These are phyloP conservation scores for Triops cancriformis DNA, from an alignment of 1,140 invertebrate species.

Conservation along the genomic window DNA sequence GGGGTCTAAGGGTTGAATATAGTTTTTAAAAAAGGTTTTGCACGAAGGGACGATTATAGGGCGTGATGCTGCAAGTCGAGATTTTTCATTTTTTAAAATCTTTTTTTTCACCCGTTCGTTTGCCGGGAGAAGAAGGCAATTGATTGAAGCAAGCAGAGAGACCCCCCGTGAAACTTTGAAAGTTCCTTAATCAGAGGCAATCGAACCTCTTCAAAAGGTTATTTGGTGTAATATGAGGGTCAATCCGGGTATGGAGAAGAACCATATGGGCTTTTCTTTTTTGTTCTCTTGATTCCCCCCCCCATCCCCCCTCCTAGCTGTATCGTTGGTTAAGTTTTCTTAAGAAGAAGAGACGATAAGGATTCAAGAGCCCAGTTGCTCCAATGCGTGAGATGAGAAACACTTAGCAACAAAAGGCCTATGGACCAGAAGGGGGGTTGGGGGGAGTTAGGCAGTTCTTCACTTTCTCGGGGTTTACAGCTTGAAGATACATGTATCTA, in stretches of 20 bases:
- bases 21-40: not conserved
- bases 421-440: not conserved
- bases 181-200: not conserved
- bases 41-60: not conserved
- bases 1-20: not conserved
- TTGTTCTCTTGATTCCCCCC: not conserved
- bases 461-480: not conserved
- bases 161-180: not conserved
- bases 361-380: not conserved
- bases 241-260: not conserved
- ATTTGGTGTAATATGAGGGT: not conserved
- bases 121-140: not conserved
- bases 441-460: not conserved
- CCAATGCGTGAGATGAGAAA: not conserved
- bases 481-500: not conserved
- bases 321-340: not conserved
- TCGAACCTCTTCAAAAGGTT: not conserved
- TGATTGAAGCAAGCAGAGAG: not conserved
- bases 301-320: not conserved
- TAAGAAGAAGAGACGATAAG: not conserved
- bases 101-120: not conserved
- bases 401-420: conserved; percentile 4
- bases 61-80: not conserved
- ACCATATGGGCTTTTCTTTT: not conserved
- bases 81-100: not conserved